Conservation (phyloP, 2,888 invertebrate species). For the Drosophila lutescens region DNA sequence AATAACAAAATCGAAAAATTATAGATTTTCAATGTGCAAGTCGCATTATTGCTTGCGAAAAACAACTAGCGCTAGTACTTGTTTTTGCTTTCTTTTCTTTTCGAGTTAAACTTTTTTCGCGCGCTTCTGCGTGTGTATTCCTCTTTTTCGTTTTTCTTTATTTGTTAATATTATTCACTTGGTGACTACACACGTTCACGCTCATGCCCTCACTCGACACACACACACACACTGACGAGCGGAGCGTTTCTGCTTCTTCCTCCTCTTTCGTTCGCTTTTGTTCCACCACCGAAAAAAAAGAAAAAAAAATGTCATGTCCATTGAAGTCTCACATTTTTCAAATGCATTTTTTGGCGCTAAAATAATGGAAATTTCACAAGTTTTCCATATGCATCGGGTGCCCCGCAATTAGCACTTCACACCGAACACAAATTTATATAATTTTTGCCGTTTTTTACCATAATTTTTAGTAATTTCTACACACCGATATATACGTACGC, state of each 20-base stretch:
- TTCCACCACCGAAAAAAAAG: conserved; percentile 74
- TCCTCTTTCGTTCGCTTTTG: conserved; percentile 58
- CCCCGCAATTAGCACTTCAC: conserved; percentile 56
- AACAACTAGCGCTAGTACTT: not conserved
- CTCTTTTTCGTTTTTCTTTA: conserved; percentile 32
- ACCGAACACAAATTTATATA: conserved; percentile 68
- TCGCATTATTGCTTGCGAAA: not conserved
- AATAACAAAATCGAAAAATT: conserved; percentile 23
- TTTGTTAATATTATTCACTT: conserved; percentile 69
- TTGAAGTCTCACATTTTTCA: conserved; percentile 81
- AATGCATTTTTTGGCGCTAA: conserved; percentile 72
- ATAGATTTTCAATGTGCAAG: conserved; percentile 10
- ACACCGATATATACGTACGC: conserved; percentile 79
- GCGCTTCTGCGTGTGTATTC: conserved; percentile 50
- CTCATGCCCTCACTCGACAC: conserved; percentile 31
- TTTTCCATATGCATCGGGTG: conserved; percentile 56
- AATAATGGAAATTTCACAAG: conserved; percentile 53
- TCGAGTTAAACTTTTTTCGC: conserved; percentile 41
- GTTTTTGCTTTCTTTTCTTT: not conserved
- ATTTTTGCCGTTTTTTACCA: conserved; percentile 78
- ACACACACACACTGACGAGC: conserved; percentile 51
- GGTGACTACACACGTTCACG: conserved; percentile 47
- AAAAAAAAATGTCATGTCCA: conserved; percentile 75
- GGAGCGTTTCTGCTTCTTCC: conserved; percentile 63
- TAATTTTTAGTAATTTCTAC: conserved; percentile 80